These are phyloP conservation scores for Sitophilus oryzae DNA, from an alignment of 1,140 invertebrate genomes.

Conservation along the genomic window DNA sequence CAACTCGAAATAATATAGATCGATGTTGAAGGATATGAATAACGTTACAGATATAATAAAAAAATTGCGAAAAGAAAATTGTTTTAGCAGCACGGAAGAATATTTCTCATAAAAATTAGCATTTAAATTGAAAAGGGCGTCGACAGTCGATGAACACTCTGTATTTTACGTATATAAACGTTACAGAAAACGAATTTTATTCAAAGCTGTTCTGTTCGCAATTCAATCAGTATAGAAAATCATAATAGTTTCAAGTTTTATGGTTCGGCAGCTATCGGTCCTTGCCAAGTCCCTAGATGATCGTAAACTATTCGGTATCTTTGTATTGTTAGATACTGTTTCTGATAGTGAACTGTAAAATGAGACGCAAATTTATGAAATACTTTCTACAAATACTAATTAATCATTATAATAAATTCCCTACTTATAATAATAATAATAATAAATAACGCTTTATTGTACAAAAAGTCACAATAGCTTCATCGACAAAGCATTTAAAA, in stretches of 20 bases:
- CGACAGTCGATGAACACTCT: neutral
- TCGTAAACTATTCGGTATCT: neutral
- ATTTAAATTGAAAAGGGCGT: neutral
- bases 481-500: too few relatives aligned
- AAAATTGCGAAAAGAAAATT: too few relatives aligned
- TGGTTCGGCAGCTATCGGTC: neutral
- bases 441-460: too few relatives aligned
- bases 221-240: neutral
- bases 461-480: too few relatives aligned
- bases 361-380: neutral
- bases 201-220: neutral
- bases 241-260: neutral
- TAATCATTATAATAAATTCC: too few relatives aligned
- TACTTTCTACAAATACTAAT: neutral
- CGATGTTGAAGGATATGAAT: too few relatives aligned
- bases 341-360: neutral
- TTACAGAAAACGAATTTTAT: neutral
- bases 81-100: too few relatives aligned
- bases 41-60: too few relatives aligned
- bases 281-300: neutral
- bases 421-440: too few relatives aligned
- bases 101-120: neutral
- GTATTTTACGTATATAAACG: neutral
- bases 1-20: too few relatives aligned
- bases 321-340: neutral